Evolutionary conservation across 1,140 invertebrate species (phyloP), one percentile per base, ranked within the genome.

Genomic region (Anastrepha ludens): DNA sequence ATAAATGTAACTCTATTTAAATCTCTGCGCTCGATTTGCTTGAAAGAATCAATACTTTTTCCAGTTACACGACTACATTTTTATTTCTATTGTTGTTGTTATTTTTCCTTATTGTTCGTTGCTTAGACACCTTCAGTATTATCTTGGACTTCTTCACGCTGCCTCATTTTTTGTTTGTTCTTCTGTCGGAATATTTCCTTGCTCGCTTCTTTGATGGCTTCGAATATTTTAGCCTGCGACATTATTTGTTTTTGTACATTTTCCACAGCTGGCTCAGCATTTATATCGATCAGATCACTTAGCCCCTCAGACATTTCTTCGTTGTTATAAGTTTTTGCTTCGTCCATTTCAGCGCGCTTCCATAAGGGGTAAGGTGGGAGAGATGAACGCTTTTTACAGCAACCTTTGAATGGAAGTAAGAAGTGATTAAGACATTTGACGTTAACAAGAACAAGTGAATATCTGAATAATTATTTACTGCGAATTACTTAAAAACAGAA

Each of bases 201-300:
- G 90, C 96, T 95, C 4, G 96, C 96, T 90, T 96, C 96, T 90
- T 97, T 96, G 64, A 97, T 96, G 2, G 96, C 96, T 90, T 97
- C 96, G 94, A 95, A 96, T 8, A 96, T 94, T 91, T 96, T 96
- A 0, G 96, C 96, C 93, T 97, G 96, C 0, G 96, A 96, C 90
- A 97, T 94, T 9, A 97, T 96, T 91, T 97, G 96, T 78, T 96
- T 94, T 70, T 96, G 96, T 0, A 97, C 93, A 88, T 97, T 96
- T 87, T 96, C 96, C 1, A 96, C 95, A 3, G 95, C 95, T 8
- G 95, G 95, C 89, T 96, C 96, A 0, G 95, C 94, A 89, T 95
- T 95, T 62, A 96, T 93, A 87, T 96, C 96, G 87, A 96, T 92
- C 3, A 96, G 91, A 64, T 95, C 94, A 62, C 94, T 95, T 58